Evolutionary conservation across 2,113 vertebrate species (phyloP).

Genomic region (Gyps fulvus): DNA sequence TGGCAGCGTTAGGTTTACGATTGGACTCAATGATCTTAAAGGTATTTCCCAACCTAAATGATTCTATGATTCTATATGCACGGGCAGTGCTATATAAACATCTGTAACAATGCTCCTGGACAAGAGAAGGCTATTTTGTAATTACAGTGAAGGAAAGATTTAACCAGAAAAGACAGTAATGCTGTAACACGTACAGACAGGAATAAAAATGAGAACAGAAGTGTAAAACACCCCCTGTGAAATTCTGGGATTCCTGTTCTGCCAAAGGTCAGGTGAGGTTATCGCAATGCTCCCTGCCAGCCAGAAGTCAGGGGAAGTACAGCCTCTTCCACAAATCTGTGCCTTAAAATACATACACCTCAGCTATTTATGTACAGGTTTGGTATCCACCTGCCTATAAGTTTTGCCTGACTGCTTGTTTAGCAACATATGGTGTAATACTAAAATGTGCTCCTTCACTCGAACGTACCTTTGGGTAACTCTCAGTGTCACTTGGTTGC

Average conservation of each 20-base stretch:
- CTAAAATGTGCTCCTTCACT: not conserved
- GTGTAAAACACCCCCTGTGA: not conserved
- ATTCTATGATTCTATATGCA: not conserved
- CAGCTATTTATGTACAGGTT: not conserved
- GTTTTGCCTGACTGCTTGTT: not conserved
- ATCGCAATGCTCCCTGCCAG: not conserved
- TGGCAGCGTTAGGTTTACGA: not conserved
- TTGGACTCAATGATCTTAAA: not conserved
- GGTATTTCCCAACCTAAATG: not conserved
- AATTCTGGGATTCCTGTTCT: not conserved
- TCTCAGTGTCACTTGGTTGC: not conserved
- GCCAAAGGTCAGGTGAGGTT: not conserved
- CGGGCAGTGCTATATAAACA: accelerated
- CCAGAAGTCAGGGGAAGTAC: not conserved
- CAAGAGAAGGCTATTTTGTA: not conserved
- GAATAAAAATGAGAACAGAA: not conserved
- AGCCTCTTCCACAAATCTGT: not conserved
- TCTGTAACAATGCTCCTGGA: not conserved
- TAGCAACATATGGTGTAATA: not conserved
- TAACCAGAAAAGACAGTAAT: not conserved
- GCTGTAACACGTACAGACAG: not conserved
- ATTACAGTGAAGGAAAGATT: not conserved
- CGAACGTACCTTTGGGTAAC: not conserved
- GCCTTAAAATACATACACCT: not conserved
- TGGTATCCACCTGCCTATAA: not conserved